These are phyloP conservation scores for Lamproptera curius DNA, from an alignment of 2,888 invertebrate genomes.

Conservation along the genomic window DNA sequence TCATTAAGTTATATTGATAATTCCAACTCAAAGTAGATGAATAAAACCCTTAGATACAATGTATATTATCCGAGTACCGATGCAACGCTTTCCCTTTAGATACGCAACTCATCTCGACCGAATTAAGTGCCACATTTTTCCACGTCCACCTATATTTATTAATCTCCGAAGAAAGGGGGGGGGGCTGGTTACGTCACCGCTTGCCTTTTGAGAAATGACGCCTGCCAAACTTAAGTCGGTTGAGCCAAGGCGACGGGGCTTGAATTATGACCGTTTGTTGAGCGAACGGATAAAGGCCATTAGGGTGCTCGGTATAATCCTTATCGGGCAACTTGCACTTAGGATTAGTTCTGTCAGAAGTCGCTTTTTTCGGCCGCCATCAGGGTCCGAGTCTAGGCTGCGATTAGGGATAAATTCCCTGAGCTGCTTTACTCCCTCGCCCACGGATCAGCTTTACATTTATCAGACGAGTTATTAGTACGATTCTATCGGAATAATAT, in stretches of 20 bases:
- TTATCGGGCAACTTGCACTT: slow-evolving; percentile 77
- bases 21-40: not conserved
- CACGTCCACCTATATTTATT: slow-evolving; percentile 75
- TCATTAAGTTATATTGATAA: too few relatives aligned
- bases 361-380: slow-evolving; percentile 70
- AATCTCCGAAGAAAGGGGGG: slow-evolving; percentile 41
- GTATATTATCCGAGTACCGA: not conserved
- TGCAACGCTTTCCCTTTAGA: slow-evolving; percentile 42
- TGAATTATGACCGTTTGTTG: slow-evolving; percentile 76
- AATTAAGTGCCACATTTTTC: slow-evolving; percentile 75
- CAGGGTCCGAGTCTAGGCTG: slow-evolving; percentile 57
- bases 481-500: not conserved
- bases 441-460: slow-evolving; percentile 6
- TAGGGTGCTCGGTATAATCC: slow-evolving; percentile 71
- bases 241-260: slow-evolving; percentile 66
- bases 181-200: slow-evolving; percentile 61
- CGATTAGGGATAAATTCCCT: slow-evolving; percentile 61
- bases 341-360: slow-evolving; percentile 75
- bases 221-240: slow-evolving; percentile 77
- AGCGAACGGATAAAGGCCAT: slow-evolving; percentile 74
- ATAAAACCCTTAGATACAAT: not conserved
- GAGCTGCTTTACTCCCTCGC: slow-evolving; percentile 13
- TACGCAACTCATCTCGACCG: slow-evolving; percentile 63
- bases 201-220: slow-evolving; percentile 77
- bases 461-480: slow-evolving; percentile 2